These are phyloP conservation scores for Sus scrofa DNA, from an alignment of 2,113 vertebrate genomes.

Conservation along the genomic window DNA sequence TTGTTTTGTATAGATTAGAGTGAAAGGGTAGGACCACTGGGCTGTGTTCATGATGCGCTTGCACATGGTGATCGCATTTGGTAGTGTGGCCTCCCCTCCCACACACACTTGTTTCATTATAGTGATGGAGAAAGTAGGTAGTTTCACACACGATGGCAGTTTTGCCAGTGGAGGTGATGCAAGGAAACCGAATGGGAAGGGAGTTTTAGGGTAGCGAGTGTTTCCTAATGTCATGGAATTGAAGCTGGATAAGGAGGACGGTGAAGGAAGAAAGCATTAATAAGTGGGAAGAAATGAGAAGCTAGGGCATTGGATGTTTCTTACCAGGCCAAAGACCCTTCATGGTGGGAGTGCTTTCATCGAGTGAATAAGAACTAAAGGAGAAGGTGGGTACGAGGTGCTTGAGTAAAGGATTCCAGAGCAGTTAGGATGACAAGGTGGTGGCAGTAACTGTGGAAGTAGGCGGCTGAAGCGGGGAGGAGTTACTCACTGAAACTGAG, in stretches of 20 bases:
- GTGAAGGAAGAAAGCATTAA: conserved; percentile 11
- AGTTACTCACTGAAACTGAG: neutral
- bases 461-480: neutral
- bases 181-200: neutral
- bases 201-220: neutral
- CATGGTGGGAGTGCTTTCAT: neutral
- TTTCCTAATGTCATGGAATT: neutral
- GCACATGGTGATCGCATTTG: neutral
- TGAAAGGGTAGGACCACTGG: neutral
- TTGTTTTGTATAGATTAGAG: neutral
- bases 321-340: neutral
- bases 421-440: neutral
- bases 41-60: neutral
- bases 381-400: neutral
- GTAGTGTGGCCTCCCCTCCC: neutral
- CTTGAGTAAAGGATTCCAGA: neutral
- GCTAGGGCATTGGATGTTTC: neutral
- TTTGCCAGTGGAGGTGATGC: neutral
- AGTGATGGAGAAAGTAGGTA: neutral
- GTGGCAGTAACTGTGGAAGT: neutral
- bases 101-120: neutral
- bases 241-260: neutral
- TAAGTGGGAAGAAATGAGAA: neutral
- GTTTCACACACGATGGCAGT: neutral
- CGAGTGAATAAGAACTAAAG: neutral